phyloP scores from a whole-genome alignment of 2,797 vertebrate genomes.

The Channallabes apus region DNA sequence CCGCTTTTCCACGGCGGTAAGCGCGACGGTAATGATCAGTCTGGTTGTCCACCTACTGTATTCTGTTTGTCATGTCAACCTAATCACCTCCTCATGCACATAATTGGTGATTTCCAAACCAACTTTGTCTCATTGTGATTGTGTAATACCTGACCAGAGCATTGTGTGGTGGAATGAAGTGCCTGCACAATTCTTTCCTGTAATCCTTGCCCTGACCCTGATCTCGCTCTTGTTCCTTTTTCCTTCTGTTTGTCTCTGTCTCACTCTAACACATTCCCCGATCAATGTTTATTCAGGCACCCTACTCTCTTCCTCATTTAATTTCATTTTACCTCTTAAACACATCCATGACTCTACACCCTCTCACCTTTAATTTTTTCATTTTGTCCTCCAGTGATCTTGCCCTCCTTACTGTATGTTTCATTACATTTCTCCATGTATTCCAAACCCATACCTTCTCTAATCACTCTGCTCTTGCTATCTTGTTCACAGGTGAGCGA shows the following conservation, averaged over 20 bases:
- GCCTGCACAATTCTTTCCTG: slow-evolving; percentile 70
- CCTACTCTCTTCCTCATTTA: slow-evolving; percentile 35
- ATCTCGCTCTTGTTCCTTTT: slow-evolving; percentile 31
- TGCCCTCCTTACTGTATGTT: background rate
- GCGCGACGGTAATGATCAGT: too few relatives aligned
- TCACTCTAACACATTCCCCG: background rate
- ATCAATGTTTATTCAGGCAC: background rate
- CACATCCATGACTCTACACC: background rate
- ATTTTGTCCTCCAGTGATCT: background rate
- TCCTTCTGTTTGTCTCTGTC: background rate
- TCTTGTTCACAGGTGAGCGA: slow-evolving; percentile 84
- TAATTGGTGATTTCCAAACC: slow-evolving; percentile 59
- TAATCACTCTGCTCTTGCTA: background rate
- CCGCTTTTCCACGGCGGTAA: too few relatives aligned
- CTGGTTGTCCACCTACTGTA: too few relatives aligned
- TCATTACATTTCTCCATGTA: background rate
- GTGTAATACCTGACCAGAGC: too few relatives aligned
- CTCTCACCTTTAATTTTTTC: background rate
- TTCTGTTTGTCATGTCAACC: slow-evolving; percentile 61
- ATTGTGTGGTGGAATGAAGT: slow-evolving; percentile 60
- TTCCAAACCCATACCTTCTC: background rate
- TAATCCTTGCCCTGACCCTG: slow-evolving; percentile 59
- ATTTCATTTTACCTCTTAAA: background rate
- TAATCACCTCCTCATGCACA: slow-evolving; percentile 38
- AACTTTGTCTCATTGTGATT: slow-evolving; percentile 53